Conservation (phyloP, 2,797 vertebrate species). For the Dendrocincla fuliginosa region DNA sequence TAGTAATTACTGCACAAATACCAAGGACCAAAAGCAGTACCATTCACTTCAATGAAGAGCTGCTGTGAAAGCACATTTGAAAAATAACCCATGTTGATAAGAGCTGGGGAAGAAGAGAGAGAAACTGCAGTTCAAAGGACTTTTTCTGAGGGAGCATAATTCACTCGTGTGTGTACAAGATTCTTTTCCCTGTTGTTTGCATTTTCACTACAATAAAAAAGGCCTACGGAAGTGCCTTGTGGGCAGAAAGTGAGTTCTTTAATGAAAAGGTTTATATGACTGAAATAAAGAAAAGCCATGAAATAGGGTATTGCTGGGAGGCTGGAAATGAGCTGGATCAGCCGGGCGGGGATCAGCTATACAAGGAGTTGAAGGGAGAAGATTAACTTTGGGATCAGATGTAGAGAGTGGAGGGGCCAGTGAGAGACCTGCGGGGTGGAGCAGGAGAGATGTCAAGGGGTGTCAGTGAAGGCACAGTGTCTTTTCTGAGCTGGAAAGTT, state of each 20-base stretch:
- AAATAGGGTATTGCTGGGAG: not conserved
- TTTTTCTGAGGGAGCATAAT: slow-evolving; percentile 17
- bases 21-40: not conserved
- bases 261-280: not conserved
- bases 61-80: slow-evolving; percentile 47
- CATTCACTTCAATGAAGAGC: not conserved
- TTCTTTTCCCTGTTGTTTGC: not conserved
- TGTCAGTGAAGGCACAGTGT: not conserved
- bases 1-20: slow-evolving; percentile 46
- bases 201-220: slow-evolving; percentile 6
- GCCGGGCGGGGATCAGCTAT: not conserved
- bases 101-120: not conserved
- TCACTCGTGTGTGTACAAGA: not conserved
- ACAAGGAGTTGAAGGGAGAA: not conserved
- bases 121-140: slow-evolving; percentile 5
- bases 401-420: not conserved
- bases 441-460: not conserved
- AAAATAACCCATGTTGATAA: slow-evolving; percentile 28
- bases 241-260: not conserved
- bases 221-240: not conserved
- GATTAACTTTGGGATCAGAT: not conserved
- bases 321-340: not conserved
- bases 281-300: not conserved
- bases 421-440: not conserved
- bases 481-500: not conserved